Evolutionary conservation across 2,888 invertebrate species (phyloP).

Genomic region (Stenodera caucasica): DNA sequence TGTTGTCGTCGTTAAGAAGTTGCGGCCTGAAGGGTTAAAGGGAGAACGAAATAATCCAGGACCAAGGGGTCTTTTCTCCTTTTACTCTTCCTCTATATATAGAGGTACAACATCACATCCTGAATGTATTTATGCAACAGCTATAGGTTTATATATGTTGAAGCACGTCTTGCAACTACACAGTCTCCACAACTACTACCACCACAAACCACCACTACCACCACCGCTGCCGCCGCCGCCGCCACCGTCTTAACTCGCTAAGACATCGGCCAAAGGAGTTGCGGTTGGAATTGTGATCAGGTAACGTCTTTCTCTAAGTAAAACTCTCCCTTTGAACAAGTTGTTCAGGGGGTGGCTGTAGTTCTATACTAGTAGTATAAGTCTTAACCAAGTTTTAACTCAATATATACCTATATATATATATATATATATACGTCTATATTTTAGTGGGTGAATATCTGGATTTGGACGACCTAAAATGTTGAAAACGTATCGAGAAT

Average conservation of each 20-base stretch:
- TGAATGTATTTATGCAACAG: slow-evolving; percentile 44
- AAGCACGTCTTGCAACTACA: slow-evolving; percentile 35
- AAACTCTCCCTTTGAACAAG: slow-evolving; percentile 49
- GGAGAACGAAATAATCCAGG: slow-evolving; percentile 20
- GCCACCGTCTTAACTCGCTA: slow-evolving; percentile 42
- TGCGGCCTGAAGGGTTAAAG: slow-evolving; percentile 36
- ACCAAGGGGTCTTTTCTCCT: slow-evolving; percentile 5
- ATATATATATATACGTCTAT: too few species aligned
- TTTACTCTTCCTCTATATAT: neutral
- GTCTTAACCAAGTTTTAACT: slow-evolving; percentile 38
- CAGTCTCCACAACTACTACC: slow-evolving; percentile 19
- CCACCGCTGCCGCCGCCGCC: too few species aligned
- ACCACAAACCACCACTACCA: slow-evolving; percentile 19
- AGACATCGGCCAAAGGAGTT: slow-evolving; percentile 45
- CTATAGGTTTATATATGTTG: slow-evolving; percentile 30
- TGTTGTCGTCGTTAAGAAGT: slow-evolving; percentile 31
- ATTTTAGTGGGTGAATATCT: too few species aligned
- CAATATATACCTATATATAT: slow-evolving; percentile 26
- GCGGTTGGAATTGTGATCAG: slow-evolving; percentile 53
- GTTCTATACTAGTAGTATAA: neutral
- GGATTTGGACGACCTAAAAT: too few species aligned
- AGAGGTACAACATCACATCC: slow-evolving; percentile 31
- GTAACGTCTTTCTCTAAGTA: slow-evolving; percentile 43
- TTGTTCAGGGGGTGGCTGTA: slow-evolving; percentile 34
- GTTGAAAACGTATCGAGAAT: too few species aligned